Evolutionary conservation across 2,797 vertebrate genomes (phyloP), one percentile per base, ranked within the genome.

Genomic region (Anas georgica): DNA sequence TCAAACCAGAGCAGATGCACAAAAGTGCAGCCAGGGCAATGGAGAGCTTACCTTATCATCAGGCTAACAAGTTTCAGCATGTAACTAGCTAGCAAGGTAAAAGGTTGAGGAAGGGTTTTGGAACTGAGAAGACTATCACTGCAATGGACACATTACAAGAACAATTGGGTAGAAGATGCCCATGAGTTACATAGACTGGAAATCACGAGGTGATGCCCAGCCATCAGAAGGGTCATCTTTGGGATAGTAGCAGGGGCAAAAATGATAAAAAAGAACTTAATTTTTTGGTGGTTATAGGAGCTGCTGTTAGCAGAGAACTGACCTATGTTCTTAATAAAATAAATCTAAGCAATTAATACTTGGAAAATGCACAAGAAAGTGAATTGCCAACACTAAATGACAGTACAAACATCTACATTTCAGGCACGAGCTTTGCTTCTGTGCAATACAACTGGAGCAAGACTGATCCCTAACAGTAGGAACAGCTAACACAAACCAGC

Each of bases 401-500:
- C 0, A 82, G 26, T 50, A 70, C 21, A 41, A 12, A 21, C 22
- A 43, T 59, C 66, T 37, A 80, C 67, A 56, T 50, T 87, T 81
- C 74, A 78, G 52, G 56, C 68, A 74, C 21, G 22, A 52, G 68
- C 54, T 82, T 62, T 68, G 68, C 54, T 45, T 60, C 10, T 12
- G 8, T 66, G 64, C 78, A 93, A 90, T 77, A 70, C 66, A 76
- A n/a, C 56, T 66, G 72, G 37, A 95, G 68, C 72, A 91, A 88
- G 91, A 69, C 60, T 62, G 77, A 93, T 66, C 54, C 81, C 29
- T 83, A 95, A 75, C 88, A 90, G 87, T 50, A 87, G 78, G 72
- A 94, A 72, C 33, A 80, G 83, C 81, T 91, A 85, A 88, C 37
- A 85, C 60, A 78, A 94, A 93, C 82, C 64, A 83, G 54, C 74